Base-by-base conservation (phyloP, 1,140 invertebrate genomes). In the Chymomyza costata region DNA sequence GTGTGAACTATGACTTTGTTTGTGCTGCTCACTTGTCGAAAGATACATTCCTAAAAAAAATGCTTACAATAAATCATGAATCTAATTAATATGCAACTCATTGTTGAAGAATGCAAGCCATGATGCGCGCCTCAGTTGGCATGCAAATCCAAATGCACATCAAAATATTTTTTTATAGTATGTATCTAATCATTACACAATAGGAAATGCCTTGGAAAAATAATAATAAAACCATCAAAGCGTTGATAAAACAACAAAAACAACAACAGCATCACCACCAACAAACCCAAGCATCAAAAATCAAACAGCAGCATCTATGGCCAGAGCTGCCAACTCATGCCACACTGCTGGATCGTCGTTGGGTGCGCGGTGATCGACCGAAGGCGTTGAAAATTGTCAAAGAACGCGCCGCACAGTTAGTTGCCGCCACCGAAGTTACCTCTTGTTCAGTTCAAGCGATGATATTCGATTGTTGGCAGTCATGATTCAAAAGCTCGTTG, bases 31-130 rank as follows among this genome's bases (percentile, higher is more conserved):
- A 14, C 6, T 17, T 21, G 40, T 17, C 17, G 16, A 37, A 13
- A 11, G 7, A 25, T 25, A 25, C 3, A 25, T 5, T 3, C 8
- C 21, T 25, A 25, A 5, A 25, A 3, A 5, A 25, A 5, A 25
- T 25, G 21, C 62, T 66, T 53, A 59, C 28, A 74, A 73, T 51
- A 30, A 28, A 65, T 56, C 66, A 67, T 78, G 71, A 71, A 80
- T 80, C 71, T 78, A 78, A 78, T 78, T 78, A 78, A 78, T 71
- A 78, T 78, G 71, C 71, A 78, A 76, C 66, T 78, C 71, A 78
- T 80, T 71, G 61, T 61, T 38, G 51, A 18, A 30, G 21, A 25
- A 25, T 25, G 46, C 34, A 47, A 56, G 46, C 47, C 62, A 43
- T 67, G 65, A 59, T 63, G 65, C 55, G 70, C 70, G 3, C 21